Percentiles rank a stretch among this genome's conserved stretches.
phyloP scores from a whole-genome alignment of 2,888 invertebrate species.

The Troilus luridus region DNA sequence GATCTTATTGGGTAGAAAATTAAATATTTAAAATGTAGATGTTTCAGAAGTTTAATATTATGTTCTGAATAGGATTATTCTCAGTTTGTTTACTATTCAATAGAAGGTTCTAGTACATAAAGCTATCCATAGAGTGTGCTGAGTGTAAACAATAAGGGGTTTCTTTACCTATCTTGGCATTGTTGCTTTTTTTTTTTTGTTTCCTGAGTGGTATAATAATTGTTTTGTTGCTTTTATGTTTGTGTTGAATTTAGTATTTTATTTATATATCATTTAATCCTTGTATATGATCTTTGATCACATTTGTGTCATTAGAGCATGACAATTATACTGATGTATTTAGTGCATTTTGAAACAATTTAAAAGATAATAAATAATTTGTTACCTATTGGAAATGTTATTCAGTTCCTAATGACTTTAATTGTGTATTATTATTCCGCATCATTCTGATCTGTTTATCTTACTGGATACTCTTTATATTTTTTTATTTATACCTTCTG shows the following conservation, averaged over 20 bases:
- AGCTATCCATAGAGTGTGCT: neutral
- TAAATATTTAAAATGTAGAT: no score
- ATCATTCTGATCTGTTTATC: neutral
- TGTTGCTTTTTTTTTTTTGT: neutral
- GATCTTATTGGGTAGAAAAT: no score
- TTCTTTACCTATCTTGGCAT: neutral
- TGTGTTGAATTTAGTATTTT: neutral
- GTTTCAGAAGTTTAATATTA: neutral
- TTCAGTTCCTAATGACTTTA: neutral
- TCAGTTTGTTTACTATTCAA: neutral
- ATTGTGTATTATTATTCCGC: neutral
- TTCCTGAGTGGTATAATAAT: neutral
- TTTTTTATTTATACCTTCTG: neutral
- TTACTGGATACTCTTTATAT: neutral
- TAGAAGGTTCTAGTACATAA: neutral
- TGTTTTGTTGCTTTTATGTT: neutral
- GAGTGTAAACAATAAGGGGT: neutral
- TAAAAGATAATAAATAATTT: neutral
- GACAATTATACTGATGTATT: no score
- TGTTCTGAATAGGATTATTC: neutral
- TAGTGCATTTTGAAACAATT: no score
- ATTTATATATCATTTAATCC: neutral
- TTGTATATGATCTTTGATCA: neutral
- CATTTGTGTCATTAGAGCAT: no score
- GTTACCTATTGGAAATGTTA: neutral